A percentile compares a stretch with the other conserved stretches of the same genome.
These are phyloP conservation scores for Acronicta alni DNA, from an alignment of 2,888 invertebrate species.

Conservation along the genomic window DNA sequence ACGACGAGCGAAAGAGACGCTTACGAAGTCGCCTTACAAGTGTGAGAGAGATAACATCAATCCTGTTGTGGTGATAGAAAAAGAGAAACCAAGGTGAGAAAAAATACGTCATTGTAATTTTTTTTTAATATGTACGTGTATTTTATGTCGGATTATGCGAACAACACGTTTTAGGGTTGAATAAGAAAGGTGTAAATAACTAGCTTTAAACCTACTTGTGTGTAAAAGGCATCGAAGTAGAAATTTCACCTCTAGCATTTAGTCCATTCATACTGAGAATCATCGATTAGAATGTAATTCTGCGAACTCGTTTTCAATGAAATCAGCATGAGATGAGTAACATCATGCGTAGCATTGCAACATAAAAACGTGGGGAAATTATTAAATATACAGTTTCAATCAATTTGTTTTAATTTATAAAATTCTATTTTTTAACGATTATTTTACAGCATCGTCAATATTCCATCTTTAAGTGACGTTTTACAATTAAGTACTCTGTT, in stretches of 20 bases:
- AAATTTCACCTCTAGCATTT: slow-evolving; percentile 41
- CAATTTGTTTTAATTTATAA: background rate
- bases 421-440: slow-evolving; percentile 1
- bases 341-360: slow-evolving; percentile 6
- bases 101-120: slow-evolving; percentile 55
- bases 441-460: too few species aligned
- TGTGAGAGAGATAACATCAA: slow-evolving; percentile 59
- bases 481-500: too few species aligned
- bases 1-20: slow-evolving; percentile 56
- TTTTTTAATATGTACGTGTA: slow-evolving; percentile 39
- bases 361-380: slow-evolving; percentile 33
- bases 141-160: slow-evolving; percentile 8
- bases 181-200: slow-evolving; percentile 7
- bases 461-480: too few species aligned
- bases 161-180: slow-evolving; percentile 2
- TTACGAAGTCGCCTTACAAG: slow-evolving; percentile 38
- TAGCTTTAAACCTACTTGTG: background rate
- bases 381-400: slow-evolving; percentile 7
- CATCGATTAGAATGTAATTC: slow-evolving; percentile 51
- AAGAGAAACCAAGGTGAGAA: slow-evolving; percentile 62
- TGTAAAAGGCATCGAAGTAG: slow-evolving; percentile 8
- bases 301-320: slow-evolving; percentile 46
- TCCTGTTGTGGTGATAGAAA: slow-evolving; percentile 58
- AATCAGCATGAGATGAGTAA: slow-evolving; percentile 42
- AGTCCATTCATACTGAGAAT: slow-evolving; percentile 42